phyloP scores from a whole-genome alignment of 2,888 invertebrate species.

The Zygaena filipendulae region DNA sequence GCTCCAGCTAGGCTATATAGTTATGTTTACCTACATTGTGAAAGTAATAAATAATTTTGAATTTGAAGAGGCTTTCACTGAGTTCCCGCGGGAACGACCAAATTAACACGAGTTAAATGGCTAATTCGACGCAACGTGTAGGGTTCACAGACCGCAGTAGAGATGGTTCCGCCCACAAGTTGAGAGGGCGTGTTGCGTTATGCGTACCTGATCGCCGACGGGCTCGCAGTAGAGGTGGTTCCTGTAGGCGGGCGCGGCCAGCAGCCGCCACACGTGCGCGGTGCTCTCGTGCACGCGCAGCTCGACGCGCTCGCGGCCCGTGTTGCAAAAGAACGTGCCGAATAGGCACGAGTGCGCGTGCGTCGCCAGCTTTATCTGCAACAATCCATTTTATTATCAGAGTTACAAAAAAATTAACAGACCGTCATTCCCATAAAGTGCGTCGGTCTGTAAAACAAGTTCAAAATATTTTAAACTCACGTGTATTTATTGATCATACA shows the following conservation, averaged over 20 bases:
- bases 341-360: slow-evolving; percentile 97
- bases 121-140: no score
- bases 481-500: no score
- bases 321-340: slow-evolving; percentile 96
- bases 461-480: no score
- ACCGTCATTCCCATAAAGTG: no score
- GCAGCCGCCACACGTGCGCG: slow-evolving; percentile 90
- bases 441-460: no score
- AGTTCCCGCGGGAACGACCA: no score
- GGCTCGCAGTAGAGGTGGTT: slow-evolving; percentile 84
- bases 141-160: no score
- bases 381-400: slow-evolving; percentile 11
- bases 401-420: not conserved
- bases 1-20: no score
- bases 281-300: slow-evolving; percentile 74
- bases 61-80: not conserved
- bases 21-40: no score
- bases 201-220: slow-evolving; percentile 29
- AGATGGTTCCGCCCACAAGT: not conserved
- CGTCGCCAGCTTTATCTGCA: slow-evolving; percentile 92
- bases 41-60: not conserved
- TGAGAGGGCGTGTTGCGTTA: not conserved
- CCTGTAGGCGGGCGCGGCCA: slow-evolving; percentile 80
- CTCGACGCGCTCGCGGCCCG: slow-evolving; percentile 75
- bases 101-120: no score